Evolutionary conservation across 1,140 invertebrate genomes (phyloP).

Genomic region (Camponotus floridanus): DNA sequence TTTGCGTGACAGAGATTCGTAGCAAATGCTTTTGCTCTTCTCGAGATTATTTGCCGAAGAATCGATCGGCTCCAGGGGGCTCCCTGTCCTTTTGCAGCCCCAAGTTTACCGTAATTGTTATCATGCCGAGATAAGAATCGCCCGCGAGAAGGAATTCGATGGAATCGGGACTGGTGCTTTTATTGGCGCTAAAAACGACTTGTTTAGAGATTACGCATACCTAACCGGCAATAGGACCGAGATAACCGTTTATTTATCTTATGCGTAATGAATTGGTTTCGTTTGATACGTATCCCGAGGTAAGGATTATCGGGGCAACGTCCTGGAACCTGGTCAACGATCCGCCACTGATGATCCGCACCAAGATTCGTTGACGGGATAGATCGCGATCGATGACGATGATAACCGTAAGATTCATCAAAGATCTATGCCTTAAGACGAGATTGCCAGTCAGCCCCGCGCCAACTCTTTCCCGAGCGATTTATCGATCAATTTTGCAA

Average conservation of each 20-base stretch:
- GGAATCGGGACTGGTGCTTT: background rate
- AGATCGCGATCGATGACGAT: too few relatives aligned
- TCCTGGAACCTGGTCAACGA: slow-evolving; percentile 14
- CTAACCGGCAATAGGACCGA: background rate
- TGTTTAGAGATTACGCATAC: background rate
- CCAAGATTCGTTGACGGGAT: background rate
- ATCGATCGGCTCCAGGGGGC: background rate
- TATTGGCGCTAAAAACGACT: background rate
- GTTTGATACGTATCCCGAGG: background rate
- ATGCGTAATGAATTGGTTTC: slow-evolving; percentile 11
- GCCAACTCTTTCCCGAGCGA: background rate
- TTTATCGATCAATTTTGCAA: slow-evolving; percentile 29
- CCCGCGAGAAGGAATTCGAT: background rate
- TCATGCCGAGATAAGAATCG: background rate
- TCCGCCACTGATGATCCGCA: too few relatives aligned
- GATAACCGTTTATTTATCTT: background rate
- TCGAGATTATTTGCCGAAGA: too few relatives aligned
- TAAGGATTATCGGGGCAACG: slow-evolving; percentile 15
- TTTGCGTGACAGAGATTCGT: too few relatives aligned
- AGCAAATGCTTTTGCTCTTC: too few relatives aligned
- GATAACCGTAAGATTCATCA: background rate
- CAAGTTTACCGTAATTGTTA: background rate
- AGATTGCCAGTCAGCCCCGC: background rate
- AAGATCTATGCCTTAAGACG: slow-evolving; percentile 19
- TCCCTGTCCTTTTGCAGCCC: background rate